Percentiles rank a stretch among this genome's conserved stretches.
Conservation (phyloP, 2,797 vertebrate genomes). For the Cetoscarus ocellatus region DNA sequence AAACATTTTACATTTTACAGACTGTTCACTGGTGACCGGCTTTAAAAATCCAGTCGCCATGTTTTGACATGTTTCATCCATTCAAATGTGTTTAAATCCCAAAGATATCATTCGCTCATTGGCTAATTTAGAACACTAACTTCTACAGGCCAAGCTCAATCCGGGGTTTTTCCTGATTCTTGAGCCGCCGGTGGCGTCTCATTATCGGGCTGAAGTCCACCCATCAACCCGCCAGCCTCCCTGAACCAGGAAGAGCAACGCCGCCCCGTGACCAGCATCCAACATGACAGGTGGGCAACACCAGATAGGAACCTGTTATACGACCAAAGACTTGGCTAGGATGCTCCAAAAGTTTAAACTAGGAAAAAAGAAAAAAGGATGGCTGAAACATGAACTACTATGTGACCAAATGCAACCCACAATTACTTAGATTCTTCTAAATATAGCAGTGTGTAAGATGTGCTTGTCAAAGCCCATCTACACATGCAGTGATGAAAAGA, state of each 20-base stretch:
- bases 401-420: neutral
- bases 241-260: conserved; percentile 60
- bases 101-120: neutral
- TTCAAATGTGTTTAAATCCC: neutral
- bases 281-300: conserved; percentile 77
- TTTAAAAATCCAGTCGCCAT: neutral
- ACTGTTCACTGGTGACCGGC: neutral
- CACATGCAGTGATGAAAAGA: too few relatives aligned
- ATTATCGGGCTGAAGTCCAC: conserved; percentile 13
- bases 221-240: conserved; percentile 5
- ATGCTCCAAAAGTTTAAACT: neutral
- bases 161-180: conserved; percentile 77
- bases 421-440: neutral
- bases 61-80: rapidly evolving
- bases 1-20: neutral
- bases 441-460: neutral
- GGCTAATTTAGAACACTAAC: conserved; percentile 43
- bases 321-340: neutral
- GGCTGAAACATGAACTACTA: neutral
- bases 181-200: conserved; percentile 40
- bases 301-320: conserved; percentile 8
- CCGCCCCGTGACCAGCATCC: conserved; percentile 66
- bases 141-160: conserved; percentile 73
- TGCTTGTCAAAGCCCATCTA: too few relatives aligned
- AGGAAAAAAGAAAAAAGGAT: neutral